Conservation (phyloP, 1,140 invertebrate species). For the Micrasema minimum region DNA sequence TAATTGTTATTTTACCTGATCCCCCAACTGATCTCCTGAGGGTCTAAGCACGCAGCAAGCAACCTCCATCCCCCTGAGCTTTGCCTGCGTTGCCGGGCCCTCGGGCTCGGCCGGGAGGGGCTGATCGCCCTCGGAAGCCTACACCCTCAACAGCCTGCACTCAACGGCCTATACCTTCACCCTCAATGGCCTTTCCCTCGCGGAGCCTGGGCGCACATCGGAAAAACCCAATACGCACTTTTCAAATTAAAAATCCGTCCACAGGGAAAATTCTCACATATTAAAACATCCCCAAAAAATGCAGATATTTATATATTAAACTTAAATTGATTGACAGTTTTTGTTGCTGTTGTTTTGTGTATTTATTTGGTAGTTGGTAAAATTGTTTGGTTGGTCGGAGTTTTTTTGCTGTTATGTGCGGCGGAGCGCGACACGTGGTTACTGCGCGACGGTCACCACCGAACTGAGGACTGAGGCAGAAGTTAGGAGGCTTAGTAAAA, state of each 20-base stretch:
- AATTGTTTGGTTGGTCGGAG: too few relatives aligned
- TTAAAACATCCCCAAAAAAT: too few relatives aligned
- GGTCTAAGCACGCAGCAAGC: slow-evolving; percentile 50
- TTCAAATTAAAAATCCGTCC: neutral
- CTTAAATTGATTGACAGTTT: too few relatives aligned
- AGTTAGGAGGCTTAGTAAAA: too few relatives aligned
- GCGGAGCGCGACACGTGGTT: slow-evolving; percentile 7
- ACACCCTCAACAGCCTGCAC: too few relatives aligned
- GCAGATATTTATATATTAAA: too few relatives aligned
- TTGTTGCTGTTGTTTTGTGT: too few relatives aligned
- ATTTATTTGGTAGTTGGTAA: too few relatives aligned
- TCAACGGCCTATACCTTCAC: too few relatives aligned
- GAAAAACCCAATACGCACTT: neutral
- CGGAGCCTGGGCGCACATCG: neutral
- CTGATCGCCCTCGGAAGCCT: neutral
- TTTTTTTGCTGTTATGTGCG: too few relatives aligned
- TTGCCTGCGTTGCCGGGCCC: slow-evolving; percentile 4
- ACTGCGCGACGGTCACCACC: slow-evolving; percentile 23
- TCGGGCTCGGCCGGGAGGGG: neutral
- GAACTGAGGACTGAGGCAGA: too few relatives aligned
- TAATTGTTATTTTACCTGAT: slow-evolving; percentile 45
- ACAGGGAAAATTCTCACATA: neutral
- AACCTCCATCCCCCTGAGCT: slow-evolving; percentile 48
- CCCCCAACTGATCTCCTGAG: slow-evolving; percentile 50
- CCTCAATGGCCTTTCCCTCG: too few relatives aligned